Evolutionary conservation across 2,888 invertebrate genomes (phyloP).

Genomic region (Sarcophaga caerulescens): DNA sequence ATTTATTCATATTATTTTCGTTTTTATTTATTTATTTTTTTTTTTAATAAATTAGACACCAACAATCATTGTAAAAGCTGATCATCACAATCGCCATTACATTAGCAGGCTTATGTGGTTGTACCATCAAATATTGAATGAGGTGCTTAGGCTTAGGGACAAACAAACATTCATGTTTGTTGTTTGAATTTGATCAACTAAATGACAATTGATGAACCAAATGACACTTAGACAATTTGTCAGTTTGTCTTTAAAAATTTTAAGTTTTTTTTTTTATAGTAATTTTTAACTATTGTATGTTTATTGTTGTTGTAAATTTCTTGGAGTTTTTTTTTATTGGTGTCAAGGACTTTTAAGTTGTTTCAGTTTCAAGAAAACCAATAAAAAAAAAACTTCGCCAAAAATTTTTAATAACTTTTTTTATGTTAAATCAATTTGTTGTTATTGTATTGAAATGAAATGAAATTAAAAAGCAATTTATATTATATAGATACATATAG

Average conservation of each 20-base stretch:
- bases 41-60: too few relatives aligned
- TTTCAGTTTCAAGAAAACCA: neutral
- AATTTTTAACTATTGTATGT: neutral
- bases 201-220: conserved; percentile 23
- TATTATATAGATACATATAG: neutral
- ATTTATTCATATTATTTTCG: too few relatives aligned
- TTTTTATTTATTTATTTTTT: too few relatives aligned
- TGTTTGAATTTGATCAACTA: neutral
- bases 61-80: too few relatives aligned
- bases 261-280: neutral
- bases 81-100: too few relatives aligned
- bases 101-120: too few relatives aligned
- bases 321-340: neutral
- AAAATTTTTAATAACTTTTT: conserved; percentile 21
- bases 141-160: too few relatives aligned
- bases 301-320: neutral
- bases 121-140: too few relatives aligned
- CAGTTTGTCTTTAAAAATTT: neutral
- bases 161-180: neutral
- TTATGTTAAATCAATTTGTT: conserved; percentile 13
- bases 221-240: conserved; percentile 10
- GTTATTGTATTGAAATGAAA: conserved; percentile 28
- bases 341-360: neutral
- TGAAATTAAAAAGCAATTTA: conserved; percentile 34
- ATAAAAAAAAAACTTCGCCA: neutral